Evolutionary conservation across 2,797 vertebrate genomes (phyloP), one percentile per base, ranked within the genome.

Genomic region (Carcharodon carcharias): DNA sequence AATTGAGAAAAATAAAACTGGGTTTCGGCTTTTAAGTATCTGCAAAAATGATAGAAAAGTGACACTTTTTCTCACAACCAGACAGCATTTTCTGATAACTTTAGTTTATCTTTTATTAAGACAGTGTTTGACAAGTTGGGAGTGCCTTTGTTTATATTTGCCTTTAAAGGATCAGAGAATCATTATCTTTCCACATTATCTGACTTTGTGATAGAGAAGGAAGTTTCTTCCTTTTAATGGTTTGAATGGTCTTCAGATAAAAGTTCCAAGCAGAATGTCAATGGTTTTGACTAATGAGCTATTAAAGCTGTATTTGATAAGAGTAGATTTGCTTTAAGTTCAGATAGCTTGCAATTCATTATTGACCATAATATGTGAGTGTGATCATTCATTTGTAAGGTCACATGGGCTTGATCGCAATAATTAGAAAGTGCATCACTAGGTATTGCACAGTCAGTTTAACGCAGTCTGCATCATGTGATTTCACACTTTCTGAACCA

Each of bases 141-240:
- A 98, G 98, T 97, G 98, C 97, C 98, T 97, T 97, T 98, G 97
- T 98, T 98, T 98, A 97, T 97, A 97, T 97, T 98, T 97, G 97
- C 97, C 97, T 97, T 97, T 97, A 97, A 97, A 97, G 97, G 97
- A 98, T 97, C 94, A 98, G 98, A 97, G 97, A 97, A 96, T 97
- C 97, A 97, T 97, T 98, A 98, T 98, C 97, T 98, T 97, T 97
- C 98, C 98, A 97, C 98, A 98, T 98, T 98, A 98, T 98, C 98
- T 98, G 98, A 98, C 98, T 97, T 97, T 97, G 98, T 97, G 97
- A 97, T 97, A 97, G 97, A 98, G 97, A 97, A 97, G 98, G 98
- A 98, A 98, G 98, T 98, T 98, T 97, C 97, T 97, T 97, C 97
- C 67, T 97, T 97, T 98, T 98, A 98, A 98, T 98, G 98, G 98